Evolutionary conservation across 2,113 vertebrate species (phyloP).

Genomic region (Lampris megalopsis): DNA sequence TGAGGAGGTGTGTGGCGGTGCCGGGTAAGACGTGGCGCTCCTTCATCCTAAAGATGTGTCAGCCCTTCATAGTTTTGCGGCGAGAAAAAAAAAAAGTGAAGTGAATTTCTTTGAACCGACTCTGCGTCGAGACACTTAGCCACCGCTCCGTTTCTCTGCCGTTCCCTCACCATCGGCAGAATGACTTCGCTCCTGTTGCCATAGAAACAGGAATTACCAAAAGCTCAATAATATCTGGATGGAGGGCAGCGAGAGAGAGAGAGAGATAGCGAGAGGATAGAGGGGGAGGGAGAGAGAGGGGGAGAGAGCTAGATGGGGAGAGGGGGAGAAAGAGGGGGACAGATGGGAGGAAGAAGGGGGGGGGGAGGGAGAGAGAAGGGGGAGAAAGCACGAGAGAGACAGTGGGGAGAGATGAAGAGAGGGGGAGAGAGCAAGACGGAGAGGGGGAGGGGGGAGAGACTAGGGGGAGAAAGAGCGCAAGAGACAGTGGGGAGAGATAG

Average conservation of each 20-base stretch:
- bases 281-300: slow-evolving; percentile 26
- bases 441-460: background rate
- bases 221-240: slow-evolving; percentile 75
- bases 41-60: background rate
- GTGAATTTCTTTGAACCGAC: slow-evolving; percentile 51
- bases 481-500: too few relatives aligned
- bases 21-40: too few relatives aligned
- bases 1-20: too few relatives aligned
- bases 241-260: slow-evolving; percentile 38
- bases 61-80: slow-evolving; percentile 16
- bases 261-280: too few relatives aligned
- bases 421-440: background rate
- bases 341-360: slow-evolving; percentile 5
- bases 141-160: slow-evolving; percentile 37
- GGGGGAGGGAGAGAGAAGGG: background rate
- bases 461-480: background rate
- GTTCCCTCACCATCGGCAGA: slow-evolving; percentile 57
- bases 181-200: slow-evolving; percentile 75
- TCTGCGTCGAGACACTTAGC: slow-evolving; percentile 53
- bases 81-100: slow-evolving; percentile 38
- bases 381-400: slow-evolving; percentile 11
- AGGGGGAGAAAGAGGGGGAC: too few relatives aligned
- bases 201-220: slow-evolving; percentile 82
- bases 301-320: background rate
- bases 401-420: slow-evolving; percentile 5